Evolutionary conservation across 2,888 invertebrate species (phyloP), one percentile per base, ranked within the genome.

Genomic region (Andrena flavipes): DNA sequence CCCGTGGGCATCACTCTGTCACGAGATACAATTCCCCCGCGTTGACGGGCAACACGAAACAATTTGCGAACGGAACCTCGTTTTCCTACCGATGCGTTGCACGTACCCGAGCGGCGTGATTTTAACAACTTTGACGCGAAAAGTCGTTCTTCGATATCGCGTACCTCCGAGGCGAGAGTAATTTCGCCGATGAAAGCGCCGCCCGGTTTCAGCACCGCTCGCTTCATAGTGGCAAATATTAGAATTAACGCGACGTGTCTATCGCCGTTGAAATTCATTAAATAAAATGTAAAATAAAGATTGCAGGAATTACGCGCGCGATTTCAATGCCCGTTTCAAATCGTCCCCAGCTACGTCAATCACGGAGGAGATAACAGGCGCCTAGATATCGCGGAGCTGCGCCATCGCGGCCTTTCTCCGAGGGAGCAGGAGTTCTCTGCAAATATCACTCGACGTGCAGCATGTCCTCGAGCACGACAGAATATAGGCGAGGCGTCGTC

Each of bases 31-130:
- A 76, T 69, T 64, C 78, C 23, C 10, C 23, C 67, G 6, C 51
- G 67, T 49, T 59, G 65, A 67, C 49, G 65, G 51, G 59, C 75
- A 33, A 76, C 67, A 63, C 30, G 68, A 76, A 75, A 78, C 62
- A 76, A 68, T 78, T 78, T 68, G 76, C 8, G 75, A 67, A 75
- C 76, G 67, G 26, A 62, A 76, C 30, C 30, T 62, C 49, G 67
- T 75, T 77, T 67, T 51, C 29, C 60, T 30, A 30, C 26, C 60
- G 60, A 62, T 30, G 48, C 51, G 54, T 26, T 42, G 62, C 62
- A 23, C 51, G 16, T 26, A 10, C 16, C n/a, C 10, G 20, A 23
- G 7, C 26, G 10, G n/a, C n/a, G 62, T 42, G 76, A 75, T 68
- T 76, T 63, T 62, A 42, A 62, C 62, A 65, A n/a, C 54, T 8